Conservation (phyloP, 2,113 vertebrate genomes). For the Dunckerocampus dactyliophorus region DNA sequence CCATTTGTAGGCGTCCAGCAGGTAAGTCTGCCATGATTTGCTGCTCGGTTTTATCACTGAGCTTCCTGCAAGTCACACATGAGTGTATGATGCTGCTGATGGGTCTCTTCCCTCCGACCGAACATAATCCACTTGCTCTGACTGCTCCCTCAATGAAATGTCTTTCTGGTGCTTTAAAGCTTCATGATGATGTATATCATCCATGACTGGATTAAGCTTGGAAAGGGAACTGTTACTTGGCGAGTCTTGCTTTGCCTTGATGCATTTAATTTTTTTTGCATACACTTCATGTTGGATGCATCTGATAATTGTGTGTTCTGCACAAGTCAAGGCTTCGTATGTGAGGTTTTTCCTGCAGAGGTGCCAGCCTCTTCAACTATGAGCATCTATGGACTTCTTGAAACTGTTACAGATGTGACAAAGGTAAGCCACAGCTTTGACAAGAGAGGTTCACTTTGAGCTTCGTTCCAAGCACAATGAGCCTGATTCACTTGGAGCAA, state of each 20-base stretch:
- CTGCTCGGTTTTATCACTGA: slow-evolving; percentile 1
- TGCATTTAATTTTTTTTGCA: too few relatives aligned
- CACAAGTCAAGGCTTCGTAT: too few relatives aligned
- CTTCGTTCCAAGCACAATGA: background rate
- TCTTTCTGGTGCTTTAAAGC: too few relatives aligned
- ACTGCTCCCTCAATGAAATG: too few relatives aligned
- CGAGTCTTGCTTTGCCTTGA: background rate
- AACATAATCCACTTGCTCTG: background rate
- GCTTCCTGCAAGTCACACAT: slow-evolving; percentile 6
- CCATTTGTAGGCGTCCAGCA: background rate
- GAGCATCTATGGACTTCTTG: background rate
- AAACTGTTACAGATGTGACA: background rate
- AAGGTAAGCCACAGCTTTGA: background rate
- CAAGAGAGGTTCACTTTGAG: background rate
- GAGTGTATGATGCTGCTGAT: slow-evolving; percentile 15
- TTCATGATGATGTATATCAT: too few relatives aligned
- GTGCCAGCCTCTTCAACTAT: too few relatives aligned
- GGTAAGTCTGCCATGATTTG: too few relatives aligned
- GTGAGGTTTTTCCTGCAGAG: too few relatives aligned
- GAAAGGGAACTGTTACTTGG: background rate
- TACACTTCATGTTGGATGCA: too few relatives aligned
- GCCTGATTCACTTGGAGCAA: too few relatives aligned
- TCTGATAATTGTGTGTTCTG: too few relatives aligned
- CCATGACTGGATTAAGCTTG: background rate
- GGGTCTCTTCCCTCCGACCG: slow-evolving; percentile 5